Conservation (phyloP, 1,140 invertebrate genomes). For the Brachionus rotundiformis region DNA sequence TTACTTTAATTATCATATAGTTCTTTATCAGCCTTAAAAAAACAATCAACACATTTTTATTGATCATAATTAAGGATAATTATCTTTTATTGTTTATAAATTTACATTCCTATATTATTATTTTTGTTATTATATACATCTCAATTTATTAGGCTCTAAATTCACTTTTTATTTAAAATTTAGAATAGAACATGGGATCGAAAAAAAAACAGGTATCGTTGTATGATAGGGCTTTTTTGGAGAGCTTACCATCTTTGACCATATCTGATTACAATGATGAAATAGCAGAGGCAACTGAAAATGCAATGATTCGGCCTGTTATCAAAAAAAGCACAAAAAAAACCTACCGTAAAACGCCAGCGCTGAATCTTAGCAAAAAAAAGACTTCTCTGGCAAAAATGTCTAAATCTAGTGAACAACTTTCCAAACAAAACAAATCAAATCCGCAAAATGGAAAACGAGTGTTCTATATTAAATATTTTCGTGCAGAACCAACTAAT, state of each 20-base stretch:
- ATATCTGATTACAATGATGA: conserved; percentile 23
- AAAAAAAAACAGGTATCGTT: background rate
- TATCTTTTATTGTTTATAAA: background rate
- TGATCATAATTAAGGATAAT: background rate
- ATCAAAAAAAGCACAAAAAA: background rate
- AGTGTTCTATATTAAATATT: background rate
- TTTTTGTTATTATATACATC: background rate
- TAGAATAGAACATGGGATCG: background rate
- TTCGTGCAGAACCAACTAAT: background rate
- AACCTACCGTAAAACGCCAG: background rate
- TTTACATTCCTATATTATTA: background rate
- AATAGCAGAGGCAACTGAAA: background rate
- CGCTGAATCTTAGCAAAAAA: background rate
- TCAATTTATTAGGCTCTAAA: background rate
- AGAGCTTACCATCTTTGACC: background rate
- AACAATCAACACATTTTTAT: background rate
- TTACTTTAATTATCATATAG: no score
- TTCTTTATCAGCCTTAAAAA: background rate
- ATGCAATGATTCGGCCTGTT: background rate
- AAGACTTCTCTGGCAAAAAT: background rate
- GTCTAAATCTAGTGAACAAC: background rate
- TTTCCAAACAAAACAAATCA: background rate
- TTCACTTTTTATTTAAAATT: background rate
- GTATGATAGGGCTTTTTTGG: background rate
- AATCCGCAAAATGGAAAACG: background rate